phyloP scores from a whole-genome alignment of 1,140 invertebrate species.

The Drosophila saltans region DNA sequence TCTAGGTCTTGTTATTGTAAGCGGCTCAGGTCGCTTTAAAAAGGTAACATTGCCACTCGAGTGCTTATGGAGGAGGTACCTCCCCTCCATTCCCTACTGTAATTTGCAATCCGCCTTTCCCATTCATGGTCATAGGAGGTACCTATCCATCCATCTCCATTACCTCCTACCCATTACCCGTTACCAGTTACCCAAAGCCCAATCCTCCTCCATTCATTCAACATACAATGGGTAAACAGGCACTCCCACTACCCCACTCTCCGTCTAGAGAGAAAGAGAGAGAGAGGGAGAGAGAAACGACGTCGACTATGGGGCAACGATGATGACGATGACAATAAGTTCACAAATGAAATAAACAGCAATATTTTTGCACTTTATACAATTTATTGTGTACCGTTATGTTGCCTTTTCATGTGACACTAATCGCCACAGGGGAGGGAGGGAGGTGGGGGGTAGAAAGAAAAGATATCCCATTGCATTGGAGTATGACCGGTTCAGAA shows the following conservation, averaged over 20 bases:
- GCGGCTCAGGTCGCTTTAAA: constrained; percentile 6
- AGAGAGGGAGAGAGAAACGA: too few relatives aligned
- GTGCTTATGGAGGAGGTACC: constrained; percentile 3
- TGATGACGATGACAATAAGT: constrained; percentile 55
- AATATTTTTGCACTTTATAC: constrained; percentile 41
- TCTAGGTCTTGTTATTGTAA: constrained; percentile 8
- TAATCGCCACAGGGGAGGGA: constrained; percentile 8
- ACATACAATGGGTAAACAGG: neutral
- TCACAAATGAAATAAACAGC: constrained; percentile 56
- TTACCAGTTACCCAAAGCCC: neutral
- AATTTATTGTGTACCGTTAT: constrained; percentile 26
- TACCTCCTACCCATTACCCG: neutral
- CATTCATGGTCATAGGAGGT: too few relatives aligned
- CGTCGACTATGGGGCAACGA: neutral
- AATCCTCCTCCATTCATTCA: neutral
- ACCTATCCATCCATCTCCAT: neutral
- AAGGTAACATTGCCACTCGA: constrained; percentile 23
- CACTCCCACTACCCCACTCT: too few relatives aligned
- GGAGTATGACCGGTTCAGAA: neutral
- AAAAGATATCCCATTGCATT: too few relatives aligned
- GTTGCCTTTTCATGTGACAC: constrained; percentile 16
- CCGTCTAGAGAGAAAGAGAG: too few relatives aligned
- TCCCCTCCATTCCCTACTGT: neutral
- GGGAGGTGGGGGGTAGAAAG: neutral
- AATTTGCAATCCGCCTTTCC: neutral